Evolutionary conservation across 1,140 invertebrate genomes (phyloP).

Genomic region (Archegozetes longisetosus): DNA sequence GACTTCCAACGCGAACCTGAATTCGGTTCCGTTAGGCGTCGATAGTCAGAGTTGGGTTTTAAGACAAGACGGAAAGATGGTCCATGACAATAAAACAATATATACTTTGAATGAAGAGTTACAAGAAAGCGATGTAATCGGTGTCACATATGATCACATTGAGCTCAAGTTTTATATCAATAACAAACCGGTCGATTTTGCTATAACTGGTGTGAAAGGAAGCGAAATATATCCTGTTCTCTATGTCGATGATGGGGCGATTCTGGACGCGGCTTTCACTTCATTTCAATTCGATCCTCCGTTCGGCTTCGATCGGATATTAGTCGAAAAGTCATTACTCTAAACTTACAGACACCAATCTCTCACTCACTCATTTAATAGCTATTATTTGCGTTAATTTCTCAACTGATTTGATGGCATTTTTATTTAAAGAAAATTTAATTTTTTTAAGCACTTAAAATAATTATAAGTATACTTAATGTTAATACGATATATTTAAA

Average conservation of each 20-base stretch:
- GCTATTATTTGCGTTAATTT: too few relatives aligned
- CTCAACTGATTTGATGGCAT: background rate
- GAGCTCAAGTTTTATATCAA: conserved; percentile 92
- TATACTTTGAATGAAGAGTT: conserved; percentile 41
- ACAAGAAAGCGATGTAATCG: conserved; percentile 85
- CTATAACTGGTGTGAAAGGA: conserved; percentile 74
- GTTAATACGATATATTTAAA: too few relatives aligned
- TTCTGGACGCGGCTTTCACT: conserved; percentile 81
- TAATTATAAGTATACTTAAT: too few relatives aligned
- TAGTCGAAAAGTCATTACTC: conserved; percentile 89
- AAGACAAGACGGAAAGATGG: conserved; percentile 67
- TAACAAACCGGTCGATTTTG: conserved; percentile 64
- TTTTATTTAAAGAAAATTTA: conserved; percentile 5
- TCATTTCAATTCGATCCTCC: conserved; percentile 71
- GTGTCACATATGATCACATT: conserved; percentile 87
- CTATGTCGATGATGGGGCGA: conserved; percentile 93
- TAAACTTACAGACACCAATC: too few relatives aligned
- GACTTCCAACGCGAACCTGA: conserved; percentile 67
- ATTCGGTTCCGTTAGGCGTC: conserved; percentile 60
- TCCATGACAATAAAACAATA: conserved; percentile 62
- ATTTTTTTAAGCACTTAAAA: too few relatives aligned
- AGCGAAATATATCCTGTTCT: conserved; percentile 71
- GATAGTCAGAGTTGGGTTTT: conserved; percentile 83
- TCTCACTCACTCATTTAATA: too few relatives aligned
- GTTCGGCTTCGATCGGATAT: conserved; percentile 81